A percentile compares a stretch with the other conserved stretches of the same genome.
Conservation (phyloP, 2,888 invertebrate genomes). For the Hipparchia semele region DNA sequence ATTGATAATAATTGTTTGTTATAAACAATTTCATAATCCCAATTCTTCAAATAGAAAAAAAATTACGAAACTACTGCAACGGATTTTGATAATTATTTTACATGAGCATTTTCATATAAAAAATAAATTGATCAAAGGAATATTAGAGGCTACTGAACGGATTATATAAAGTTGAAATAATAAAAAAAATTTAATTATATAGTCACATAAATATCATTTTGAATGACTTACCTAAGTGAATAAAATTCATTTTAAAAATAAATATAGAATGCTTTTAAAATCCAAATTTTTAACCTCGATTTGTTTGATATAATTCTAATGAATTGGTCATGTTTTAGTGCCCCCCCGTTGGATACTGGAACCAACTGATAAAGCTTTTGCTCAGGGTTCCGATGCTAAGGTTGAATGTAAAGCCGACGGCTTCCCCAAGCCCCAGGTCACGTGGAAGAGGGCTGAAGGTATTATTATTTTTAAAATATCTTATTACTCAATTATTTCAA, state of each 20-base stretch:
- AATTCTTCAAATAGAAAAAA: not conserved
- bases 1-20: not conserved
- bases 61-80: conserved; percentile 1
- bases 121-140: too few relatives aligned
- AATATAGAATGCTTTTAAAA: conserved; percentile 6
- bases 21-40: not conserved
- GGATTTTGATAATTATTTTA: conserved; percentile 1
- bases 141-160: not conserved
- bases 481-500: not conserved
- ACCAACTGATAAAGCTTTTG: conserved; percentile 97
- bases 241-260: not conserved
- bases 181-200: not conserved
- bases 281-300: not conserved
- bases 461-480: conserved; percentile 48
- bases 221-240: not conserved
- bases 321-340: conserved; percentile 85
- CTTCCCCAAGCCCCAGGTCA: conserved; percentile 96
- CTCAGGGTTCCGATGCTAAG: conserved; percentile 96
- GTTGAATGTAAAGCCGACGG: conserved; percentile 98
- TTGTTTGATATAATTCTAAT: conserved; percentile 21
- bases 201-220: not conserved
- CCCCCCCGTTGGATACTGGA: conserved; percentile 98
- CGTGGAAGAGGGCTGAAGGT: conserved; percentile 98
- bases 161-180: not conserved
- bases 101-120: too few relatives aligned